Evolutionary conservation across 2,888 invertebrate species (phyloP), one percentile per base, ranked within the genome.

Genomic region (Drosophila neonasuta): DNA sequence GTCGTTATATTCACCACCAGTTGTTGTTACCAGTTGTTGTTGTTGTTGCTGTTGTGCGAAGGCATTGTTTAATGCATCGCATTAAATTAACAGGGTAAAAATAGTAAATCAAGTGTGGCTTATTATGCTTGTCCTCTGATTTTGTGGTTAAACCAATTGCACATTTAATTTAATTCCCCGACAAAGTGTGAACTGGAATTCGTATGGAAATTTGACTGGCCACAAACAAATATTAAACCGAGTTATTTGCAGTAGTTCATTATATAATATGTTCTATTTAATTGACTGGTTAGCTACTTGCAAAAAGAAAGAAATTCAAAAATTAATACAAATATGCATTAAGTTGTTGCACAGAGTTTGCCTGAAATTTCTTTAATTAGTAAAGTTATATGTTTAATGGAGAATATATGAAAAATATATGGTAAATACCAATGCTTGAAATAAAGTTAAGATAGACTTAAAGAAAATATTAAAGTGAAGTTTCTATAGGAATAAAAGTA

Each of bases 141-240:
- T 44, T 45, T 60, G 59, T 11, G 52, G 59, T 45, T 15, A 51
- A 15, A 9, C 32, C 42, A 59, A 59, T 59, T 59, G 50, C 32
- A 44, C 42, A 51, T 42, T 24, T 59, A 13, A 42, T 58, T 44
- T 13, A 8, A 42, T 32, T 42, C 17, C 0, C 24, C 1, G 32
- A 0, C 39, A 41, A 15, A 41, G 2, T 36, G 36, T 36, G 36
- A 32, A 44, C 5, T 44, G 11, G 8, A 13, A 20, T 13, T n/a
- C 1, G 8, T n/a, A 3, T 30, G 29, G n/a, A 46, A 13, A 13
- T 9, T 13, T 15, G 15, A 48, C 30, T 15, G 48, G 36, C 6
- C 36, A 36, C n/a, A 36, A 36, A n/a, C 36, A 11, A 36, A 36
- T 5, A 36, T 36, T n/a, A 36, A 36, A 36, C 11, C 6, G n/a